These are phyloP conservation scores for Chunga burmeisteri DNA, from an alignment of 2,113 vertebrate species.

Conservation along the genomic window DNA sequence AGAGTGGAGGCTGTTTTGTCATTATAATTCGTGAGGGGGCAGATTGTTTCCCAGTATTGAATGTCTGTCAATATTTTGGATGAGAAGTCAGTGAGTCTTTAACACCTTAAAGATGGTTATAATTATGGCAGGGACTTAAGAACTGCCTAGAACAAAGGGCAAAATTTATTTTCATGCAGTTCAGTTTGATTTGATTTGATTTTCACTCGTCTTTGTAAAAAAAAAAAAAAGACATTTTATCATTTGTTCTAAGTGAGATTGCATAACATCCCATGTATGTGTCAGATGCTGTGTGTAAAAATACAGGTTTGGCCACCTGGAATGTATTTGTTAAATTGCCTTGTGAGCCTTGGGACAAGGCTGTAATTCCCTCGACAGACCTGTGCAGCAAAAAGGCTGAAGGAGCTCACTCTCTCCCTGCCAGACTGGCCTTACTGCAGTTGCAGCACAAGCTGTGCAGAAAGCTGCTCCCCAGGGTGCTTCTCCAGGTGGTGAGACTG, in stretches of 20 bases:
- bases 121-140: not conserved
- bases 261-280: not conserved
- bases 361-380: not conserved
- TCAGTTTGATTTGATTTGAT: not conserved
- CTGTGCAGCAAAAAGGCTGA: not conserved
- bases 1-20: not conserved
- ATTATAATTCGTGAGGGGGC: not conserved
- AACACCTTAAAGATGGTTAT: not conserved
- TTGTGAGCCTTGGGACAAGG: not conserved
- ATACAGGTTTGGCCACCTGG: not conserved
- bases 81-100: not conserved
- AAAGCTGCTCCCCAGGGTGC: not conserved
- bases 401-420: rapidly evolving
- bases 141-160: not conserved
- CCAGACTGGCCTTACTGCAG: not conserved
- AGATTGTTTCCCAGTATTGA: not conserved
- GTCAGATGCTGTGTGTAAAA: not conserved
- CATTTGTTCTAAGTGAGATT: not conserved
- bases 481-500: not conserved
- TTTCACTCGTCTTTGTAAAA: not conserved
- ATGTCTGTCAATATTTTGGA: not conserved
- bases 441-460: not conserved
- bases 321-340: not conserved
- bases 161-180: not conserved
- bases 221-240: not conserved